Base-by-base conservation (phyloP, 2,113 vertebrate genomes). In the Poeciliopsis occidentalis region DNA sequence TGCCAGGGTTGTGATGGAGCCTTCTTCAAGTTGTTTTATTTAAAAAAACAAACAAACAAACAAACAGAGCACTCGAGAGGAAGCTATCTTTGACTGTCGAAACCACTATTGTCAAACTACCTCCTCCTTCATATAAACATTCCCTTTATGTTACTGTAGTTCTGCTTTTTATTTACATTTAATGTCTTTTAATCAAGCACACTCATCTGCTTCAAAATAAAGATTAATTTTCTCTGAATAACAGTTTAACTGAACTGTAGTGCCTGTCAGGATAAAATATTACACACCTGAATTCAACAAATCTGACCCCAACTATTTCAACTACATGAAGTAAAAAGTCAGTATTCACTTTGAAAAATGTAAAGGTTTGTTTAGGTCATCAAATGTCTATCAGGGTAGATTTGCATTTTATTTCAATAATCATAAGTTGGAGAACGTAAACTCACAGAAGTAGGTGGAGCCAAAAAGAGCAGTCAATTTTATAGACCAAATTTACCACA, bases 41-140 rank as follows among this genome's bases (percentile, higher is more conserved):
- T 57, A 30, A 66, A 24, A 37, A 37, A 34, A 31, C 31, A 32
- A 32, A 32, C 27, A 27, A 27, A 27, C 31, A 31, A 37, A 51
- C 22, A 26, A 67, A 74, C 32, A 2, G 30, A 67, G 65, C 69
- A 32, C 2, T 71, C 1, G 29, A 47, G 34, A 30, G 69, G 57
- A 61, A 29, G 37, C 27, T 54, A n/a, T 27, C 26, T 24, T 15
- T 12, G 68, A 37, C 54, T 72, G 41, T 12, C 17, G 64, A 32
- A 61, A 65, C 64, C 64, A 26, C 51, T 62, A 0, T 60, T 31
- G 71, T 82, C 63, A 29, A 64, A 77, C 82, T 85, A 87, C 87
- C 85, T 87, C 86, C 67, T 64, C 47, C 2, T 29, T 13, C 8
- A 26, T 30, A n/a, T 12, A 67, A 75, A 44, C 26, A 10, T 79